phyloP scores from a whole-genome alignment of 2,113 vertebrate genomes.

The Asarcornis scutulata region DNA sequence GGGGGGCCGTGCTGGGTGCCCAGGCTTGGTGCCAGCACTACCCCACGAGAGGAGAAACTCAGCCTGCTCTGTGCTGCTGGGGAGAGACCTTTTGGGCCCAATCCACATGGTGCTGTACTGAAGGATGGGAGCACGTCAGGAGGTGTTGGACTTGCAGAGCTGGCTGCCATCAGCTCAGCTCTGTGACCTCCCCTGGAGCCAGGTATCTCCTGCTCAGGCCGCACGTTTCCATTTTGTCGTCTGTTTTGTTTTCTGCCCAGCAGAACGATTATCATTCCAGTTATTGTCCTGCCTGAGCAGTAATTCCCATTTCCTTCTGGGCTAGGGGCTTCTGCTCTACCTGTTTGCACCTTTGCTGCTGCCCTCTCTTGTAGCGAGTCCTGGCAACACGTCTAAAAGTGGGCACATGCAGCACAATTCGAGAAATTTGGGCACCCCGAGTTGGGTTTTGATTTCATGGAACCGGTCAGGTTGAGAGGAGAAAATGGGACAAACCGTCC shows the following conservation, averaged over 20 bases:
- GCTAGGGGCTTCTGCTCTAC: not conserved
- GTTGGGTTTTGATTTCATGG: not conserved
- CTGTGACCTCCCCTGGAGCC: not conserved
- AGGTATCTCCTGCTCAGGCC: not conserved
- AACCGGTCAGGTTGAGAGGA: not conserved
- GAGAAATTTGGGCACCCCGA: not conserved
- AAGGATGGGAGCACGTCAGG: not conserved
- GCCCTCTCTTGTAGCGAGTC: not conserved
- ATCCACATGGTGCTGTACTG: not conserved
- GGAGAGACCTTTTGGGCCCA: not conserved
- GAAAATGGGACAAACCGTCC: not conserved
- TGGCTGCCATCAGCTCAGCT: not conserved
- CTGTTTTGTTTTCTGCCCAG: not conserved
- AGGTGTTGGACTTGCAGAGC: not conserved
- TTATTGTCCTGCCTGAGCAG: not conserved
- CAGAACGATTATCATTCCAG: too few species aligned
- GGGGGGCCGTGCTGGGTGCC: not conserved
- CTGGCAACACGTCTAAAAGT: fast-evolving
- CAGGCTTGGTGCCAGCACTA: not conserved
- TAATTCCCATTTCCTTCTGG: not conserved
- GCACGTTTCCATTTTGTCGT: too few species aligned
- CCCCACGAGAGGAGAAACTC: not conserved
- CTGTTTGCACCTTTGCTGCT: not conserved
- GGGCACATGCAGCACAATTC: not conserved
- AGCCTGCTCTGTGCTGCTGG: not conserved